Evolutionary conservation across 2,797 vertebrate genomes (phyloP), one percentile per base, ranked within the genome.

Genomic region (Orestias chungarensis): DNA sequence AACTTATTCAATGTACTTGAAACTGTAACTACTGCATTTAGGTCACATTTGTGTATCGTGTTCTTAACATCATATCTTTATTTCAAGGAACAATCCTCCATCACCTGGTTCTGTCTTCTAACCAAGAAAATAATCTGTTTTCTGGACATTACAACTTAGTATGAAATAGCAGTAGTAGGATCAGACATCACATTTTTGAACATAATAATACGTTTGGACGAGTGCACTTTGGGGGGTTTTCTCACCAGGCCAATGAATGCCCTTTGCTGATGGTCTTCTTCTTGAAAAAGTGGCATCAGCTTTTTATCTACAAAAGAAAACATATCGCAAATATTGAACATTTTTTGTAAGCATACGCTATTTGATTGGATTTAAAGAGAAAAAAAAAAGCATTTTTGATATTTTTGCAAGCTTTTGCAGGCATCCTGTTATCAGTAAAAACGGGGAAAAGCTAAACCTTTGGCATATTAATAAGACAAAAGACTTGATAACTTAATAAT

Each of bases 171-270:
- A 18, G n/a, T 31, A 18, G 15, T 18, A 5, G 14, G 33, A 31
- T 44, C 23, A 17, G 1, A 42, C 49, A 64, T 64, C 42, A 43
- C 44, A 69, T 62, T 1, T 6, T 33, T 20, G 44, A 40, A 12
- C 8, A 8, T 25, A 18, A 27, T 38, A 40, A 2, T n/a, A 11
- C 50, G 35, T 62, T 43, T 57, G 18, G 52, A 20, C 47, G 23
- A 76, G 40, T 68, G 61, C 25, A 15, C 31, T 43, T 11, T 70
- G 54, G 50, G 25, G 1, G 15, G 27, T 29, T 78, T 44, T 35
- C 97, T 87, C 93, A 99, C 98, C 96, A 98, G 91, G 78, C 97
- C 97, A 73, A 96, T 94, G 43, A 97, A 95, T 76, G 93, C 87
- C 74, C 94, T 95, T 92, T 99, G 97, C 57, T 94, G 94, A 75